Evolutionary conservation across 2,888 invertebrate genomes (phyloP).

Genomic region (Lobophora halterata): DNA sequence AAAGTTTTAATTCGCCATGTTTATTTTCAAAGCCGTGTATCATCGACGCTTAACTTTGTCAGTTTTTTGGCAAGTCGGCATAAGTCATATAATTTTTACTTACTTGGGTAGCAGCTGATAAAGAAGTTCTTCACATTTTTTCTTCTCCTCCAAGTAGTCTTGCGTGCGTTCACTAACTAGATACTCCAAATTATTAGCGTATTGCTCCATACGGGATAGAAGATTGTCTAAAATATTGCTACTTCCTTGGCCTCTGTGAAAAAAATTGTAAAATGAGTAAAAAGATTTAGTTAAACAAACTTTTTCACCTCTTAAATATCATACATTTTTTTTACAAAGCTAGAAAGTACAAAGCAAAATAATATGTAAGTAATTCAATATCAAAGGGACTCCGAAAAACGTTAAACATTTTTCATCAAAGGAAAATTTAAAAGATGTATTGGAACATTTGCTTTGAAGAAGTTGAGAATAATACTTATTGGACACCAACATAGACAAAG

Average conservation of each 20-base stretch:
- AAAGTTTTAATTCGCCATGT: too few relatives aligned
- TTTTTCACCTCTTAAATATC: too few relatives aligned
- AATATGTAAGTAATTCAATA: conserved; percentile 9
- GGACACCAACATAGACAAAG: too few relatives aligned
- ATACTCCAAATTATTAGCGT: conserved; percentile 98
- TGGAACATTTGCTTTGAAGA: too few relatives aligned
- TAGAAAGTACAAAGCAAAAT: conserved; percentile 15
- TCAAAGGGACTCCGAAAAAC: conserved; percentile 14
- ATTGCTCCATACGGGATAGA: conserved; percentile 98
- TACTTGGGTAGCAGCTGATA: conserved; percentile 97
- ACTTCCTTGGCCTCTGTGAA: conserved; percentile 90
- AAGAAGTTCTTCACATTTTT: conserved; percentile 97
- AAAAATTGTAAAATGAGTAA: conserved; percentile 24
- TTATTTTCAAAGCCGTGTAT: too few relatives aligned
- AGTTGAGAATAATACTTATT: too few relatives aligned
- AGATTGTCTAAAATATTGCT: conserved; percentile 97
- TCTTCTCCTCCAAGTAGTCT: conserved; percentile 98
- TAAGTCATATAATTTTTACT: conserved; percentile 48
- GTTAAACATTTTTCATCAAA: conserved; percentile 21
- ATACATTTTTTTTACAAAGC: too few relatives aligned
- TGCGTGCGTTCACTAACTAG: conserved; percentile 97
- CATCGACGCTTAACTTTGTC: too few relatives aligned
- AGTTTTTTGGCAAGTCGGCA: too few relatives aligned
- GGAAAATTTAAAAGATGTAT: conserved; percentile 6
- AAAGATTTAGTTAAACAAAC: too few relatives aligned